Base-by-base conservation (phyloP, 2,888 invertebrate genomes). In the Panorpa germanica region DNA sequence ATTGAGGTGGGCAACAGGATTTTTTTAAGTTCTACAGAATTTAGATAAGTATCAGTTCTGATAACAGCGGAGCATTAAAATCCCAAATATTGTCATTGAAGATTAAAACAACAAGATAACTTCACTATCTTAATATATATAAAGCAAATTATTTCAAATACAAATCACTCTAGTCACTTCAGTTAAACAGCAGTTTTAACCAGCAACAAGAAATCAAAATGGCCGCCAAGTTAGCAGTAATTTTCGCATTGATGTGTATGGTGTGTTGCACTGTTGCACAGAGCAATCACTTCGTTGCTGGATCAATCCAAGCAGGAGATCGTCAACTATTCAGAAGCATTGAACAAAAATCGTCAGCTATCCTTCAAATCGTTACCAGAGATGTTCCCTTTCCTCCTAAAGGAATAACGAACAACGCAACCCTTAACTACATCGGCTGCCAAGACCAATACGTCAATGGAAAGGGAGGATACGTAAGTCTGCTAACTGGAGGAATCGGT, bases 361-460 rank as follows among this genome's bases (percentile, higher is more conserved):
- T 43, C 35, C 29, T 48, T 18, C 41, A 41, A 25, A 33, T 51
- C n/a, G 41, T 40, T 9, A 40, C 41, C 9, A 31, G 41, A 4
- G 38, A 43, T 18, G 35, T 37, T 27, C 38, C 33, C 5, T 48
- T 45, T 38, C 42, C 42, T 11, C 16, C 14, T 15, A 8, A 8
- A 19, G 11, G 11, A 18, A 14, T 11, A 26, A 18, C 27, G 16
- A n/a, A n/a, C 27, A 27, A 27, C 18, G 19, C 20, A 19, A 20
- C 18, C 27, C 20, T 27, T 19, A 27, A 19, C 5, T n/a, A n/a
- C 20, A 36, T 44, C 23, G 35, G 36, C 7, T 37, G 27, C 2
- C 37, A 47, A 8, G 62, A 63, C 38, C 53, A 52, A 33, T 44
- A 50, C 18, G 44, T 44, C 19, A 46, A 55, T 19, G 59, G 56